phyloP scores from a whole-genome alignment of 1,140 invertebrate genomes.

The Bradynema listronoti region DNA sequence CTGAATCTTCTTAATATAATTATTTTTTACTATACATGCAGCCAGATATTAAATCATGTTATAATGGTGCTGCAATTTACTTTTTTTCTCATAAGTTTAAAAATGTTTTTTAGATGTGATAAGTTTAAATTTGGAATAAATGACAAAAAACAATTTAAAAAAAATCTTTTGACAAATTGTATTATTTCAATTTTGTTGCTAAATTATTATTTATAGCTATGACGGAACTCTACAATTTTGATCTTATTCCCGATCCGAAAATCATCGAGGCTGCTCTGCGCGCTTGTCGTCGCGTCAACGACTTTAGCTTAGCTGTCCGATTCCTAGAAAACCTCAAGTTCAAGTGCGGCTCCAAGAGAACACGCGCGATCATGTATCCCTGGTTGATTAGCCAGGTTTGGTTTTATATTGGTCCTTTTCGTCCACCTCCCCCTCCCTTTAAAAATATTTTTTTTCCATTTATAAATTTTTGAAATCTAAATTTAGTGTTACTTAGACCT shows the following conservation, averaged over 20 bases:
- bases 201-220: constrained; percentile 39
- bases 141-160: not conserved
- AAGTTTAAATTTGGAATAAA: constrained; percentile 7
- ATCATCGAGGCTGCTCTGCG: constrained; percentile 82
- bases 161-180: not conserved
- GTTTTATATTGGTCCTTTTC: not conserved
- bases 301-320: constrained; percentile 81
- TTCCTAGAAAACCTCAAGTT: constrained; percentile 82
- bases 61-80: too few relatives aligned
- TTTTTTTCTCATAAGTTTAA: too few relatives aligned
- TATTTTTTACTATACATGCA: too few relatives aligned
- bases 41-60: too few relatives aligned
- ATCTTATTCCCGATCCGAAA: constrained; percentile 87
- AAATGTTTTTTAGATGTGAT: too few relatives aligned
- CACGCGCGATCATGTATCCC: constrained; percentile 44
- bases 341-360: constrained; percentile 73
- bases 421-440: not conserved
- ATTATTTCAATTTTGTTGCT: not conserved
- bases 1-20: too few relatives aligned
- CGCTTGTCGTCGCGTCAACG: constrained; percentile 85
- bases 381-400: constrained; percentile 55
- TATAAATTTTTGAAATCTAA: too few relatives aligned
- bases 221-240: constrained; percentile 46
- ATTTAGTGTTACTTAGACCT: too few relatives aligned
- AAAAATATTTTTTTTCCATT: too few relatives aligned